A percentile compares a stretch with the other conserved stretches of the same genome.
Evolutionary conservation across 2,113 vertebrate species (phyloP).

Genomic region (Psammodynastes pulverulentus): DNA sequence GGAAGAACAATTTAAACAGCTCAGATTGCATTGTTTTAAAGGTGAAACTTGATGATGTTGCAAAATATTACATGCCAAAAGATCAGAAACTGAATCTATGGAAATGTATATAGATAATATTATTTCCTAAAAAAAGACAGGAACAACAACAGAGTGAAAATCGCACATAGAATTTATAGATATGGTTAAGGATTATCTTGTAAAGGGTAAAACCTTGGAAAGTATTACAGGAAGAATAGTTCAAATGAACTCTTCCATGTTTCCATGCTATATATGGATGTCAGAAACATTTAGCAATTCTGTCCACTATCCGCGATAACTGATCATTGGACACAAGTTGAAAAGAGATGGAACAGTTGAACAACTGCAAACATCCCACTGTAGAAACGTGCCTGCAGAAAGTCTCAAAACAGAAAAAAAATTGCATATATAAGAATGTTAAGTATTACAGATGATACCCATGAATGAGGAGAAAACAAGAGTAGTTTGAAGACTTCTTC

Average conservation of each 20-base stretch:
- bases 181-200: not conserved
- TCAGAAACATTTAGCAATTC: not conserved
- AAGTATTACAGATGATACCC: not conserved
- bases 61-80: not conserved
- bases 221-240: not conserved
- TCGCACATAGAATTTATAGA: not conserved
- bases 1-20: not conserved
- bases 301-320: not conserved
- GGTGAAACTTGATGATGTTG: not conserved
- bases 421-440: not conserved
- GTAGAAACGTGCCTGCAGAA: not conserved
- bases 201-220: not conserved
- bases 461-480: not conserved
- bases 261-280: not conserved
- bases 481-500: not conserved
- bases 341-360: not conserved
- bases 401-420: not conserved
- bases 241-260: not conserved
- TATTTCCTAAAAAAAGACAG: not conserved
- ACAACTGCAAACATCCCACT: not conserved
- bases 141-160: not conserved
- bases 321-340: not conserved
- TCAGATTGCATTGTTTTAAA: not conserved
- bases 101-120: not conserved
- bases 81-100: not conserved